Evolutionary conservation across 2,113 vertebrate genomes (phyloP), one percentile per base, ranked within the genome.

Genomic region (Rhinolophus ferrumequinum): DNA sequence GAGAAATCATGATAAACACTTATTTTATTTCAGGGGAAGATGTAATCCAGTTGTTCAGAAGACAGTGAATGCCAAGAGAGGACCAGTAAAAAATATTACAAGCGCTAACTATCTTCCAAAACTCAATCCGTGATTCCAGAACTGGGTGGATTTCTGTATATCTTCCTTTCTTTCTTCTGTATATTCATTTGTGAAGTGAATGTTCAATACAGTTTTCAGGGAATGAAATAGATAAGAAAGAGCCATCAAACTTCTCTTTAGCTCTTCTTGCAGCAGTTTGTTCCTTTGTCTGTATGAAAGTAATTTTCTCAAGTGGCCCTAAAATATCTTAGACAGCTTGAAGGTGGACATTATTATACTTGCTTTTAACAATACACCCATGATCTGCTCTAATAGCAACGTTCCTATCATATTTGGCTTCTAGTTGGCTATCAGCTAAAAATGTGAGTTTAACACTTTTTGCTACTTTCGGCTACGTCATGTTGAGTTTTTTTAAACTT

Each of bases 71-170:
- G 79, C 81, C 93, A 98, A 96, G 97, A 98, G 97, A 97, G 88
- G 56, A 97, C 80, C 93, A 18, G 96, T 98, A 83, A 98, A 98
- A 97, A 99, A 98, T 97, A 96, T 97, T 54, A 80, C 95, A 69
- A 98, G 94, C 94, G 97, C 98, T 91, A 99, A 97, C 94, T 95
- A 97, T 79, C 98, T 99, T 98, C 99, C 99, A 75, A 99, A 98
- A 94, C 88, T 99, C 72, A 99, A 99, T 33, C 95, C 80, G 28
- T 98, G 98, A 98, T 88, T 96, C 98, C 97, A 97, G 84, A 80
- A 89, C 21, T 56, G n/a, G 35, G 10, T n/a, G 47, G 77, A 89
- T 94, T 89, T 93, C n/a, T 64, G 35, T 87, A 90, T 92, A 90
- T 94, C 56, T 88, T 77, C 87, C n/a, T 13, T 89, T 73, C 70